phyloP scores from a whole-genome alignment of 2,797 vertebrate genomes.

The Rhabdophis nuchalis region DNA sequence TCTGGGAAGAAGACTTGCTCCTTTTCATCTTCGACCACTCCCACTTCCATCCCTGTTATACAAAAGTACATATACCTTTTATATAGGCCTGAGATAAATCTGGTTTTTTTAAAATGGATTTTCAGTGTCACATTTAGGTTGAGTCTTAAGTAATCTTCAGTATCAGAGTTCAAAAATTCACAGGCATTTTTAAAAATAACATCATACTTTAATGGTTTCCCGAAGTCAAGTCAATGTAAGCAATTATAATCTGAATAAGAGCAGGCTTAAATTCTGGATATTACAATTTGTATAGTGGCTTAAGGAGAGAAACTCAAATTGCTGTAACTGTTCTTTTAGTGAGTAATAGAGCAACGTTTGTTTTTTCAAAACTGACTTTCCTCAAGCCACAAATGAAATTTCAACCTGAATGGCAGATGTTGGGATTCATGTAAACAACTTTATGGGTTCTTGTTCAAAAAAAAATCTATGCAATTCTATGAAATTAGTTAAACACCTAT shows the following conservation, averaged over 20 bases:
- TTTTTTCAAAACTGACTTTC: not conserved
- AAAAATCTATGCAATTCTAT: not conserved
- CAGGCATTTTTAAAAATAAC: not conserved
- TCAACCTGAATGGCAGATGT: not conserved
- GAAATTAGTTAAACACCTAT: not conserved
- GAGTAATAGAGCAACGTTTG: not conserved
- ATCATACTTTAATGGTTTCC: not conserved
- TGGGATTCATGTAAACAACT: not conserved
- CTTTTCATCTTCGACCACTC: not conserved
- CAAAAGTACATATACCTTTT: not conserved
- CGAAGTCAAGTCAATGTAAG: conserved; percentile 1
- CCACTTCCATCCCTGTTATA: not conserved
- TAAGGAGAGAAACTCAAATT: not conserved
- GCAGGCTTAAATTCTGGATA: not conserved
- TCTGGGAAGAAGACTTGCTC: not conserved
- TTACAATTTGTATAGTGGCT: not conserved
- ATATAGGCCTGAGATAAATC: no score
- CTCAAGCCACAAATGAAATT: not conserved
- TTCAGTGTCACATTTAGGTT: not conserved
- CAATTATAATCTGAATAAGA: not conserved
- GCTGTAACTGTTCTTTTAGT: not conserved
- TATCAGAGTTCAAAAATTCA: not conserved
- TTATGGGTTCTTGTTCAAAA: not conserved
- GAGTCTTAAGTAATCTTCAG: not conserved
- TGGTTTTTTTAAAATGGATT: not conserved